Conservation (phyloP, 2,113 vertebrate genomes). For the Pantherophis guttatus region DNA sequence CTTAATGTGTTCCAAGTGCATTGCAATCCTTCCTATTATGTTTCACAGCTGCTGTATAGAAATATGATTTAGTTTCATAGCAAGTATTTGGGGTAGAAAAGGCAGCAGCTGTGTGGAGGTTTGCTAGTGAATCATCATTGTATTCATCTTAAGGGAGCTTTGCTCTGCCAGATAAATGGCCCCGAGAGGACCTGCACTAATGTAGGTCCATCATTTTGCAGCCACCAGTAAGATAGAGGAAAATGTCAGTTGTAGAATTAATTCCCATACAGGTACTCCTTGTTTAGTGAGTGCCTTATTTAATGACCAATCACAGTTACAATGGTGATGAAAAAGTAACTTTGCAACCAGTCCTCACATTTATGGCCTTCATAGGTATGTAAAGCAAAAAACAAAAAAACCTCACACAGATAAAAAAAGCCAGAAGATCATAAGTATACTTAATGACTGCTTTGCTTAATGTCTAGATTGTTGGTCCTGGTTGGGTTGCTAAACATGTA, state of each 20-base stretch:
- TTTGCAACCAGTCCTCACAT: not conserved
- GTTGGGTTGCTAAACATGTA: not conserved
- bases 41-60: conserved; percentile 16
- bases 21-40: not conserved
- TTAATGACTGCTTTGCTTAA: not conserved
- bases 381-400: not conserved
- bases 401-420: not conserved
- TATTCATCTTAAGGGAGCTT: not conserved
- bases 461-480: not conserved
- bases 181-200: not conserved
- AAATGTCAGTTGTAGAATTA: not conserved
- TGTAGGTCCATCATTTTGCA: not conserved
- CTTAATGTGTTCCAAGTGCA: not conserved
- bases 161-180: not conserved
- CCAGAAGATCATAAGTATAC: not conserved
- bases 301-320: not conserved
- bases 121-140: not conserved
- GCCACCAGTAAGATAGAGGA: not conserved
- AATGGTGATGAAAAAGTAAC: not conserved
- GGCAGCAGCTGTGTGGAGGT: not conserved
- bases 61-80: not conserved
- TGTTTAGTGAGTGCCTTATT: not conserved
- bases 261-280: not conserved
- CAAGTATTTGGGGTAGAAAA: not conserved
- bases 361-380: not conserved